Conservation (phyloP, 2,888 invertebrate genomes). For the Lasioglossum villosulum region DNA sequence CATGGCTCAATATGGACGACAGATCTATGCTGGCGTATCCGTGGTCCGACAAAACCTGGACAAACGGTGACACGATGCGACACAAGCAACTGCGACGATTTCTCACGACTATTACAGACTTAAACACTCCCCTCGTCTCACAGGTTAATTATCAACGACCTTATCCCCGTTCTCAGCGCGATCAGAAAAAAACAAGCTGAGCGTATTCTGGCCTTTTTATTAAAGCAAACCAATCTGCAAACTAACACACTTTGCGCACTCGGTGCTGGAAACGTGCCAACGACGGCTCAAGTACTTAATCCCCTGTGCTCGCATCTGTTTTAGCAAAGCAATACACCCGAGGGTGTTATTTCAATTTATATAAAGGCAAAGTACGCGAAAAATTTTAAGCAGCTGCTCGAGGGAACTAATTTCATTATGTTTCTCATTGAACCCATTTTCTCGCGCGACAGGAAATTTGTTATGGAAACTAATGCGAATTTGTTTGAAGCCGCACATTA, state of each 20-base stretch:
- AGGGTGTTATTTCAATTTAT: neutral
- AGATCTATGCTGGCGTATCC: slow-evolving; percentile 12
- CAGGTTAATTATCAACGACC: neutral
- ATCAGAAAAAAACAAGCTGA: neutral
- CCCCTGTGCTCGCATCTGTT: neutral
- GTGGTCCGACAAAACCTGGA: slow-evolving; percentile 13
- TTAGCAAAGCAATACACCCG: neutral
- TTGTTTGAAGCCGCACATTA: neutral
- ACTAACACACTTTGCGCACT: neutral
- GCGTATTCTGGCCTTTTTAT: neutral
- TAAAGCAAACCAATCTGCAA: neutral
- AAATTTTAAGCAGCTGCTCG: neutral
- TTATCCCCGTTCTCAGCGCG: neutral
- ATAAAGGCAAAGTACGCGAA: neutral
- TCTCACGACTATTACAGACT: slow-evolving; percentile 32
- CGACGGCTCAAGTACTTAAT: neutral
- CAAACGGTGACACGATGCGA: neutral
- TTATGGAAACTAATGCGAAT: neutral
- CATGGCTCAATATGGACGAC: slow-evolving; percentile 10
- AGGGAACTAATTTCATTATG: neutral
- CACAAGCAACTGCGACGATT: neutral
- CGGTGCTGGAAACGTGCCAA: neutral
- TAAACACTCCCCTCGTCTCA: neutral
- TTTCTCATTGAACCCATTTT: neutral
- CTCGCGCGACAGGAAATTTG: neutral